Conservation (phyloP, 2,888 invertebrate species). For the Lithophane ornitopus region DNA sequence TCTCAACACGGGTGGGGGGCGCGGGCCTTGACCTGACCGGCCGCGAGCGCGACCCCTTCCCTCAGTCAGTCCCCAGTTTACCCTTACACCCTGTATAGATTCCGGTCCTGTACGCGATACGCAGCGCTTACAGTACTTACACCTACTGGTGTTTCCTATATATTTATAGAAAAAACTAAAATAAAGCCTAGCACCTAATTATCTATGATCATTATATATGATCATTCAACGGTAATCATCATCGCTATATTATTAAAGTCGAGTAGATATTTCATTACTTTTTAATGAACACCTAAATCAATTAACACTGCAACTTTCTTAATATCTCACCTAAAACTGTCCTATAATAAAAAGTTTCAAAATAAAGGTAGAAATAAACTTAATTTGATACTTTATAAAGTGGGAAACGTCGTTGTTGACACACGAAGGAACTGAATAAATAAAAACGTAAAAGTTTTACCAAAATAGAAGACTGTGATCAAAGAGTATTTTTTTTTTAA, state of each 20-base stretch:
- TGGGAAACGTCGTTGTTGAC: constrained; percentile 45
- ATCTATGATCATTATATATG: too few species aligned
- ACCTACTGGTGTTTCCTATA: too few species aligned
- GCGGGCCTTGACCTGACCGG: too few species aligned
- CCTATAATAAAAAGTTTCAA: constrained; percentile 16
- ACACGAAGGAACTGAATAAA: constrained; percentile 26
- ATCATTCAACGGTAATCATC: not conserved
- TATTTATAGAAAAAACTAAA: too few species aligned
- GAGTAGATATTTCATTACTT: not conserved
- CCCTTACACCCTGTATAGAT: too few species aligned
- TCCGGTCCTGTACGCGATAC: too few species aligned
- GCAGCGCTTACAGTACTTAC: too few species aligned
- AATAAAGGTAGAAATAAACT: constrained; percentile 27
- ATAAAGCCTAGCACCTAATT: not conserved
- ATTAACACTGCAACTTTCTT: constrained; percentile 12
- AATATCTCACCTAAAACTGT: constrained; percentile 12
- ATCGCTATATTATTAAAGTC: constrained; percentile 10
- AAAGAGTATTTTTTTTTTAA: constrained; percentile 45
- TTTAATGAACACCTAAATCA: constrained; percentile 30
- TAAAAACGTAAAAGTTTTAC: constrained; percentile 39
- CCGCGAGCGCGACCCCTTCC: too few species aligned
- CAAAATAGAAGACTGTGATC: constrained; percentile 49
- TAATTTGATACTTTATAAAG: constrained; percentile 37
- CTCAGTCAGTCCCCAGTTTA: too few species aligned
- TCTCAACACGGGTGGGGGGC: too few species aligned